A percentile compares a stretch with the other conserved stretches of the same genome.
Evolutionary conservation across 2,888 invertebrate species (phyloP).

Genomic region (Dolichopus griseipennis): DNA sequence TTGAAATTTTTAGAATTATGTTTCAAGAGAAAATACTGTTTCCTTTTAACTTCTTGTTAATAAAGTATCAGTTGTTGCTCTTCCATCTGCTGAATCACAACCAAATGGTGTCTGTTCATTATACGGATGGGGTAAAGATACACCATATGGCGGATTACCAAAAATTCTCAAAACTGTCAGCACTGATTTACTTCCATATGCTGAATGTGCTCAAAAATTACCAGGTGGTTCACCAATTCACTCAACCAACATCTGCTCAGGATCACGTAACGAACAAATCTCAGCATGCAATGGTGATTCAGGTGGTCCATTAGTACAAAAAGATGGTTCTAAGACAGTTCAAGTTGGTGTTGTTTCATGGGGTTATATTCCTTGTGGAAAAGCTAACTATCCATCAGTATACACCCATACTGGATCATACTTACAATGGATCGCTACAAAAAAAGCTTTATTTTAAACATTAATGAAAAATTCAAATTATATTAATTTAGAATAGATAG

Average conservation of each 20-base stretch:
- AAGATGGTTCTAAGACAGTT: slow-evolving; percentile 16
- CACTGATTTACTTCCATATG: slow-evolving; percentile 20
- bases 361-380: slow-evolving; percentile 44
- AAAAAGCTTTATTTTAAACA: slow-evolving; percentile 12
- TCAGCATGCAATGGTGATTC: slow-evolving; percentile 45
- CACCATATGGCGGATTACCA: slow-evolving; percentile 27
- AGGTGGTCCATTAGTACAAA: slow-evolving; percentile 35
- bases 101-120: slow-evolving; percentile 18
- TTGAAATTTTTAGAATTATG: no score
- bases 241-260: slow-evolving; percentile 32
- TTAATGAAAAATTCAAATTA: no score
- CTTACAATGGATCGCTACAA: slow-evolving; percentile 31
- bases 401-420: slow-evolving; percentile 37
- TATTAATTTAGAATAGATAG: no score
- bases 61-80: slow-evolving; percentile 10
- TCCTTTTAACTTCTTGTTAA: no score
- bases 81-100: slow-evolving; percentile 15
- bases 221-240: slow-evolving; percentile 26
- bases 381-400: slow-evolving; percentile 38
- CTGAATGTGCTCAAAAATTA: slow-evolving; percentile 24
- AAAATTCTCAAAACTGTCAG: slow-evolving; percentile 30
- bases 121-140: slow-evolving; percentile 35
- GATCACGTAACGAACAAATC: slow-evolving; percentile 39
- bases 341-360: slow-evolving; percentile 46
- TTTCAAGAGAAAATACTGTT: no score